Evolutionary conservation across 2,888 invertebrate species (phyloP).

Genomic region (Ceriagrion tenellum): DNA sequence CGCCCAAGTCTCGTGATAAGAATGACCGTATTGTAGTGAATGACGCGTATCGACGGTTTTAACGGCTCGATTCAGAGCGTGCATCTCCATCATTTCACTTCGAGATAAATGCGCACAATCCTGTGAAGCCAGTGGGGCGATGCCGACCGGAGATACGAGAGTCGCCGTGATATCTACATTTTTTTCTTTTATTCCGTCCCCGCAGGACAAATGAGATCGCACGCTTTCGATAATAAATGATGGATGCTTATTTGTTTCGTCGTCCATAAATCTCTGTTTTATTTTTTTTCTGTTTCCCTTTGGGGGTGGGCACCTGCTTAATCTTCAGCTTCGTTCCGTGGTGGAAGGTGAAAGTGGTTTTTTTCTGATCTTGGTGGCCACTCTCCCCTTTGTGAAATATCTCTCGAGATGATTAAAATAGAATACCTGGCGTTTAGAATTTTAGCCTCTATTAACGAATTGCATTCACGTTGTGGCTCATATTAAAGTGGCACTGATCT

Average conservation of each 20-base stretch:
- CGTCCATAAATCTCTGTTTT: neutral
- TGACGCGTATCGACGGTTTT: neutral
- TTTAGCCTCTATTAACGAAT: neutral
- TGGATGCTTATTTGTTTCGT: slow-evolving; percentile 19
- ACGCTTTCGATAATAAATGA: slow-evolving; percentile 32
- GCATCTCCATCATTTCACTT: neutral
- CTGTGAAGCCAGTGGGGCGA: neutral
- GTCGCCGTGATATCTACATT: neutral
- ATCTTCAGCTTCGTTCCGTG: slow-evolving; percentile 3
- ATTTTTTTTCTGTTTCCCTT: neutral
- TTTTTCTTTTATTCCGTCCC: neutral
- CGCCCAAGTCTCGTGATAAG: neutral
- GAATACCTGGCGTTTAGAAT: neutral
- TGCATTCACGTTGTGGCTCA: neutral
- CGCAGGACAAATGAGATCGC: neutral
- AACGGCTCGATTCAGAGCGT: neutral
- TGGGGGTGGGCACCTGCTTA: neutral
- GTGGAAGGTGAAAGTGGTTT: slow-evolving; percentile 1
- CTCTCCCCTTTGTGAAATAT: neutral
- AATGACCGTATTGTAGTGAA: neutral
- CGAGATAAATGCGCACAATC: neutral
- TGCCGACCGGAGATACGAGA: neutral
- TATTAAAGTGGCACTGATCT: too few relatives aligned
- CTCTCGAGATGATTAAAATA: neutral
- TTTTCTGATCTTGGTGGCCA: neutral